Base-by-base conservation (phyloP, 2,888 invertebrate genomes). In the Dicycla oo region DNA sequence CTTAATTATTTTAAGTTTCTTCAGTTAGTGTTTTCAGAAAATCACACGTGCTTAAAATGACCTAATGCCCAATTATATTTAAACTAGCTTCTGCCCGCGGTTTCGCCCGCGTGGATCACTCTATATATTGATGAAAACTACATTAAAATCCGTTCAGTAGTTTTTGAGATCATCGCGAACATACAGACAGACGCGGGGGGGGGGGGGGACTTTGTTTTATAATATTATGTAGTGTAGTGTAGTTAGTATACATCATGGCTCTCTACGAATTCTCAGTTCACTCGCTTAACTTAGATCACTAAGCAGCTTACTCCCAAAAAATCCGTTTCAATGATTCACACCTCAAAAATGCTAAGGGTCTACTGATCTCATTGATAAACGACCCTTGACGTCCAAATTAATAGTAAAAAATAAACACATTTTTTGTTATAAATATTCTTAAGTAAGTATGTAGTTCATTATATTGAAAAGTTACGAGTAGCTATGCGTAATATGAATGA, bases 401-500 rank as follows among this genome's bases (percentile, higher is more conserved):
- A 65, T 72, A 60, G 56, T 40, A 54, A 75, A 62, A 77, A 66
- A 68, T 57, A 34, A 69, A 67, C 20, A 60, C 11, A 49, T n/a
- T 67, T 54, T 69, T 70, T 58, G 8, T 54, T 63, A 45, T 38
- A 57, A 34, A 76, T 51, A 38, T 34, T 61, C 40, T 57, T 70
- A 73, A 69, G 45, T 65, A 67, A 73, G 73, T 53, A 69, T 69
- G 69, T 61, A 69, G 71, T 72, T 61, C 75, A 76, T 64, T 67
- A 71, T 58, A 53, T 73, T 62, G 61, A 77, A 69, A 80, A 61
- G 54, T 74, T 57, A 61, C n/a, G n/a, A n/a, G n/a, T n/a, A n/a
- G n/a, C n/a, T 76, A 73, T 77, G 76, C 63, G 73, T 80, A 83
- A 78, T 81, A 72, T 86, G 87, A 89, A 90, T 89, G 88, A 87